Conservation (phyloP, 2,888 invertebrate genomes). For the Sinhomidia bicolor region DNA sequence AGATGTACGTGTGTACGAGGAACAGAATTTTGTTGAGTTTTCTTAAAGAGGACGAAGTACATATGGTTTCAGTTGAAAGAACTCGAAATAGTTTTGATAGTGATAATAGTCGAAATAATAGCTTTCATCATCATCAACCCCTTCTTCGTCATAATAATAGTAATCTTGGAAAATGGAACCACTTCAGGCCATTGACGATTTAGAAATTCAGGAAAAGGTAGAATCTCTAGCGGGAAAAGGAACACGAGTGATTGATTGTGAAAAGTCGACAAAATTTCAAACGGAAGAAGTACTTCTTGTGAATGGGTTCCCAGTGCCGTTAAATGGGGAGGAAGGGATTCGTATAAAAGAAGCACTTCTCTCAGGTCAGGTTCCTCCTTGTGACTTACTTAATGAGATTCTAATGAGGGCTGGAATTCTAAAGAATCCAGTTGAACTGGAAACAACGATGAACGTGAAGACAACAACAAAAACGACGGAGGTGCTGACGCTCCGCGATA, state of each 20-base stretch:
- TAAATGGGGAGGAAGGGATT: constrained; percentile 87
- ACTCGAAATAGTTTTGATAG: constrained; percentile 22
- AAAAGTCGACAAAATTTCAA: constrained; percentile 87
- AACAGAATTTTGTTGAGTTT: not conserved
- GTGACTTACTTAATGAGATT: constrained; percentile 87
- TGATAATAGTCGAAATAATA: constrained; percentile 10
- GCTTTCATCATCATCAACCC: constrained; percentile 12
- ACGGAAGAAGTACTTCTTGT: constrained; percentile 88
- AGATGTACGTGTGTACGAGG: constrained; percentile 32
- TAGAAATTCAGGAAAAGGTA: constrained; percentile 88
- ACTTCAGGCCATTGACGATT: constrained; percentile 85
- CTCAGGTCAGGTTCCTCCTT: constrained; percentile 84
- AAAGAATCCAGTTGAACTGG: constrained; percentile 87
- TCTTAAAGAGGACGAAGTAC: constrained; percentile 14
- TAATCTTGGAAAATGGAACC: constrained; percentile 76
- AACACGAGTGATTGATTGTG: constrained; percentile 88
- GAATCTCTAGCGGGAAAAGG: constrained; percentile 89
- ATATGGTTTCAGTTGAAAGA: constrained; percentile 62
- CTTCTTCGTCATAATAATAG: not conserved
- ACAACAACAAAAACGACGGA: constrained; percentile 88
- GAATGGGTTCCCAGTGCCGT: constrained; percentile 87
- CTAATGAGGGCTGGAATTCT: constrained; percentile 85
- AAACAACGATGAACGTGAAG: constrained; percentile 88
- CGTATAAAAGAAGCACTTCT: constrained; percentile 87
- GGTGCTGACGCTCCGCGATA: constrained; percentile 86